phyloP scores from a whole-genome alignment of 2,888 invertebrate genomes.

The Gastrophysa polygoni region DNA sequence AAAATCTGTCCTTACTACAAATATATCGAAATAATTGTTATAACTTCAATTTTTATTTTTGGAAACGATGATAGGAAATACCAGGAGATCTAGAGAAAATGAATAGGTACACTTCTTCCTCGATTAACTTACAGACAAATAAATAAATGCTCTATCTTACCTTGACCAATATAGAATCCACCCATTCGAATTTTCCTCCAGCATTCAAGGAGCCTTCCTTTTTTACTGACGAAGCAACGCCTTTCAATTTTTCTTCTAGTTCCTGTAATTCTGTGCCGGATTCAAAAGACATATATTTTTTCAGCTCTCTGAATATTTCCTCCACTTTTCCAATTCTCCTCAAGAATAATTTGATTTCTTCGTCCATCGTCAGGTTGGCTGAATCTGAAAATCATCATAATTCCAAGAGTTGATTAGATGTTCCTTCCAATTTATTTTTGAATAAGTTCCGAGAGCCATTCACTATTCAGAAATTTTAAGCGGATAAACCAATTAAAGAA shows the following conservation, averaged over 20 bases:
- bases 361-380: slow-evolving; percentile 53
- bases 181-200: slow-evolving; percentile 93
- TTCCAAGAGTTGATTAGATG: background rate
- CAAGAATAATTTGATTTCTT: slow-evolving; percentile 58
- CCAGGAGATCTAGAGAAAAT: too few relatives aligned
- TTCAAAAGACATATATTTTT: slow-evolving; percentile 32
- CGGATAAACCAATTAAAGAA: too few relatives aligned
- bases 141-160: slow-evolving; percentile 58
- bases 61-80: too few relatives aligned
- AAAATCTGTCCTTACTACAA: too few relatives aligned
- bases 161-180: slow-evolving; percentile 86
- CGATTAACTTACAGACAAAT: too few relatives aligned
- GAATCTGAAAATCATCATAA: slow-evolving; percentile 35
- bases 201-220: slow-evolving; percentile 70
- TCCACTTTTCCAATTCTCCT: slow-evolving; percentile 54
- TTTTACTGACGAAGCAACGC: slow-evolving; percentile 55
- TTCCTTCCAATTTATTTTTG: too few relatives aligned
- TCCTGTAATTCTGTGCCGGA: slow-evolving; percentile 50
- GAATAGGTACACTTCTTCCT: too few relatives aligned
- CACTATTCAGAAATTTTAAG: too few relatives aligned
- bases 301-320: slow-evolving; percentile 26
- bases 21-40: too few relatives aligned
- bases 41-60: too few relatives aligned
- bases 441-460: too few relatives aligned
- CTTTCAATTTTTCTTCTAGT: slow-evolving; percentile 45